These are phyloP conservation scores for Corbicula japonica DNA, from an alignment of 2,888 invertebrate genomes.

Conservation along the genomic window DNA sequence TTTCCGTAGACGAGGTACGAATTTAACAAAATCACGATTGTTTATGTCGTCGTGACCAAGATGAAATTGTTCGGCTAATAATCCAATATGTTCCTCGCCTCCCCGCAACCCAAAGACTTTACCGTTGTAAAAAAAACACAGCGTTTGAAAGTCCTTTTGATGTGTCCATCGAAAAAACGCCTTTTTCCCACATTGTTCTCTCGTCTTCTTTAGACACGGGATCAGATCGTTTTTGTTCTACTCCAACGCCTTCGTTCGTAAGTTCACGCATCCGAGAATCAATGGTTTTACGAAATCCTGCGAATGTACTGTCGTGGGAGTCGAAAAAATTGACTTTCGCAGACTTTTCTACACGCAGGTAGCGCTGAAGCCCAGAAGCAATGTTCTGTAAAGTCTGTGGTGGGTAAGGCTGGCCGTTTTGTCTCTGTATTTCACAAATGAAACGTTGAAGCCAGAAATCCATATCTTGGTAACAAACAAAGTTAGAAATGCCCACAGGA, in stretches of 20 bases:
- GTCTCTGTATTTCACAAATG: slow-evolving; percentile 1
- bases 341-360: slow-evolving; percentile 9
- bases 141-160: slow-evolving; percentile 18
- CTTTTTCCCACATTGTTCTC: slow-evolving; percentile 10
- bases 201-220: slow-evolving; percentile 28
- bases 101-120: slow-evolving; percentile 33
- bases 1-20: slow-evolving; percentile 23
- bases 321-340: background rate
- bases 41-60: background rate
- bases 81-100: slow-evolving; percentile 23
- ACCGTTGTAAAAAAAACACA: slow-evolving; percentile 37
- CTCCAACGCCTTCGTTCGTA: slow-evolving; percentile 11
- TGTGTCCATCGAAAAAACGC: slow-evolving; percentile 23
- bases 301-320: background rate
- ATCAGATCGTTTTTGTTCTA: slow-evolving; percentile 10
- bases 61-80: slow-evolving; percentile 30
- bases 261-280: background rate
- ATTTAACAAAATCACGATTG: slow-evolving; percentile 9
- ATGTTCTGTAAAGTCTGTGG: slow-evolving; percentile 14
- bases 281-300: background rate
- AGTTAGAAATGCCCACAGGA: slow-evolving; percentile 1
- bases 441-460: slow-evolving; percentile 13
- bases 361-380: slow-evolving; percentile 14
- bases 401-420: slow-evolving; percentile 2
- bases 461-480: slow-evolving; percentile 4